Evolutionary conservation across 2,888 invertebrate species (phyloP).

Genomic region (Nipponacmea schrenckii): DNA sequence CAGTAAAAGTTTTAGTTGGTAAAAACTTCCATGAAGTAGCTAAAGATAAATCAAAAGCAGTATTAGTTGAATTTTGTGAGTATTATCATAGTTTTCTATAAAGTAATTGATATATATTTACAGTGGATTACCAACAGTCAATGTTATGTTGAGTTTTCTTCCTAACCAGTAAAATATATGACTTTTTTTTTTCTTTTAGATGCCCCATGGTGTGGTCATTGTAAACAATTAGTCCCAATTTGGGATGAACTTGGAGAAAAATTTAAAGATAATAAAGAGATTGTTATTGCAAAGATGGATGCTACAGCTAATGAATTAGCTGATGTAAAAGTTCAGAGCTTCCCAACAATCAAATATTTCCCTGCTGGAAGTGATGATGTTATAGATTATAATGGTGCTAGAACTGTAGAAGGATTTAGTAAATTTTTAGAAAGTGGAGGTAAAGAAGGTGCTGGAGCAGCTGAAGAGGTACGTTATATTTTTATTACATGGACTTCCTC

Average conservation of each 20-base stretch:
- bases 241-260: constrained; percentile 95
- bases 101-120: neutral
- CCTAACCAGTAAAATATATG: neutral
- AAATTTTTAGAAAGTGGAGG: constrained; percentile 95
- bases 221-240: constrained; percentile 96
- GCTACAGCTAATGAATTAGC: constrained; percentile 97
- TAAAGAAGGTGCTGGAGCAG: constrained; percentile 73
- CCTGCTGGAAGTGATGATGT: constrained; percentile 91
- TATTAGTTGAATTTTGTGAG: constrained; percentile 93
- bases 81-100: constrained; percentile 24
- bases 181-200: constrained; percentile 67
- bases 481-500: neutral
- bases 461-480: constrained; percentile 48
- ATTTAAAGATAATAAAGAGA: constrained; percentile 80
- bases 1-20: constrained; percentile 92
- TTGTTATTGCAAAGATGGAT: constrained; percentile 98
- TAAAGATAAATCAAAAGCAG: constrained; percentile 86
- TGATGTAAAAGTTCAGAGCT: constrained; percentile 89
- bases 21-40: constrained; percentile 96
- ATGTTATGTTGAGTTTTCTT: too few species aligned
- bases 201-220: constrained; percentile 98
- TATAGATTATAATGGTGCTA: constrained; percentile 93
- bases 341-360: constrained; percentile 79
- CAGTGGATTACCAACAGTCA: too few species aligned
- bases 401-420: constrained; percentile 90